Base-by-base conservation (phyloP, 2,888 invertebrate species). In the Amblyjoppa fuscipennis region DNA sequence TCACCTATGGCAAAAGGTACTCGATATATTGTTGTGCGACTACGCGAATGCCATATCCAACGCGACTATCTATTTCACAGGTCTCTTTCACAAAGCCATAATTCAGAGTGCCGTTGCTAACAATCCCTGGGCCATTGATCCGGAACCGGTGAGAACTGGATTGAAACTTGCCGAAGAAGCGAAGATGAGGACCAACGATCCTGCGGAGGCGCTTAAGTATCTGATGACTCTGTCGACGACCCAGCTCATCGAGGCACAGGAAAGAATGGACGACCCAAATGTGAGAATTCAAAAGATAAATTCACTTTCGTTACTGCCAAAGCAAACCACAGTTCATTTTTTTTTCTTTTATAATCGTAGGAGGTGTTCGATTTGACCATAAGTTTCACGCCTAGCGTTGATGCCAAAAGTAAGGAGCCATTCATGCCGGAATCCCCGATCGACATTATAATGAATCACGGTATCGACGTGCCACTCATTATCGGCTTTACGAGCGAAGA, bases 401-500 rank as follows among this genome's bases (percentile, higher is more conserved):
- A 41, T 41, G 41, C 41, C 41, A 41, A 41, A 41, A 11, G 9
- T 41, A 11, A 11, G 2, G 41, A 11, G 11, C 41, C 41, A 41
- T 41, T 41, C 41, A 41, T 41, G 41, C 41, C 41, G 41, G 41
- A 41, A 41, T 41, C 41, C 11, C 41, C 41, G 41, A 41, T 41
- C 7, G 41, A 41, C 9, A 11, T 11, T 5, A 41, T 41, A 11
- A 41, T 11, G 41, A 41, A 41, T 2, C 41, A 3, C 9, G 41
- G 92, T 51, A 87, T 95, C 16, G 94, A 95, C 90, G 94, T 96
- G 1, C 96, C 96, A 0, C 93, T 94, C 16, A 94, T 96, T 86
- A 90, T 94, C 41, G 96, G 96, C 1, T 94, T 94, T 87, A 95
- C 95, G 84, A 93, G 94, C 34, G 93, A 94, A 38, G 96, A 96